Conservation (phyloP, 2,113 vertebrate species). For the Himantopus leucocephalus region DNA sequence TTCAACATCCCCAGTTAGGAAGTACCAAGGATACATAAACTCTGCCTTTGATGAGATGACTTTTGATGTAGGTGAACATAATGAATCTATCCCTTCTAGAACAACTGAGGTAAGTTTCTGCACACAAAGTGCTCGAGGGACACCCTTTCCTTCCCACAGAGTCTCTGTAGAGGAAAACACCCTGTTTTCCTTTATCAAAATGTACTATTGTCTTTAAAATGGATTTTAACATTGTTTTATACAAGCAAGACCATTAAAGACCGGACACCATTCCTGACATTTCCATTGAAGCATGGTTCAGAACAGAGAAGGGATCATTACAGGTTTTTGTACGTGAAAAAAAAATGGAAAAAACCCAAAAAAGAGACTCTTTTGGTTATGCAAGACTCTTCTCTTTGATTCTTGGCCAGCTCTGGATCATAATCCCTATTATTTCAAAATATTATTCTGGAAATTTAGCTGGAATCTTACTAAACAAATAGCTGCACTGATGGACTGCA, state of each 20-base stretch:
- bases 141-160: neutral
- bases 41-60: neutral
- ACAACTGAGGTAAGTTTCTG: neutral
- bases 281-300: neutral
- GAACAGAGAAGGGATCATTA: neutral
- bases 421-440: constrained; percentile 31
- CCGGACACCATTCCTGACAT: neutral
- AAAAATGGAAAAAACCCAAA: neutral
- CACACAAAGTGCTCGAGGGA: neutral
- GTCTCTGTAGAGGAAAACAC: neutral
- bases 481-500: neutral
- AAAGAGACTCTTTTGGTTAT: neutral
- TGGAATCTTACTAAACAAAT: neutral
- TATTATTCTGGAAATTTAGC: constrained; percentile 7
- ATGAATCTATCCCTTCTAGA: neutral
- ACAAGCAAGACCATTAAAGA: neutral
- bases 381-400: neutral
- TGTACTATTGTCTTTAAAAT: neutral
- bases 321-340: accelerated
- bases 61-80: neutral
- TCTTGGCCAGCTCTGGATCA: neutral
- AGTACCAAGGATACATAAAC: neutral
- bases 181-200: neutral
- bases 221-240: neutral
- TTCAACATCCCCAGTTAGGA: neutral